Evolutionary conservation across 1,140 invertebrate species (phyloP), one percentile per base, ranked within the genome.

Genomic region (Drosophila tani): DNA sequence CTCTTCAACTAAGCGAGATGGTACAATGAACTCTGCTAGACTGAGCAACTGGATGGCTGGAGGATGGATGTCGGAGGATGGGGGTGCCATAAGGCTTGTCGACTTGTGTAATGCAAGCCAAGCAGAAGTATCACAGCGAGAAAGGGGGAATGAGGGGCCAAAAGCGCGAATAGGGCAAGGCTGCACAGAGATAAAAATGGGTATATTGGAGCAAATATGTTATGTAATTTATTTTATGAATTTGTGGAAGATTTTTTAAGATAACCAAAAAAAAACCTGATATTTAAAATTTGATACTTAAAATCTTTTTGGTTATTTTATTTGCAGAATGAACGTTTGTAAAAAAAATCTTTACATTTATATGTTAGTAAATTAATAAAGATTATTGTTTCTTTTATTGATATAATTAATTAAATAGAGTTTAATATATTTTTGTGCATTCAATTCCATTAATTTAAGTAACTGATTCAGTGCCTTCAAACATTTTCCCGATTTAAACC

Each of bases 1-100:
- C 83, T 87, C 83, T 88, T 77, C 59, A 86, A 65, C 84, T 87
- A 88, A 88, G 84, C 84, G 84, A 70, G 69, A 71, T 73, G 85
- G 84, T 87, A 87, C 84, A 87, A 87, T 88, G 84, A 87, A 88
- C 84, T 87, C 65, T 83, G 35, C 69, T 21, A 71, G 69, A 71
- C 69, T 35, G 65, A 73, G 47, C 63, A 73, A 50, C 63, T 69
- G 64, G 21, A 55, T n/a, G 35, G 24, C 0, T 2, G 15, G 15
- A 43, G 64, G 40, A 12, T n/a, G 19, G 9, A 12, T 38, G 56
- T 12, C 27, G 46, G 35, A 46, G 65, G 53, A 50, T n/a, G 43
- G 65, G 53, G 51, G 51, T 64, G 70, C 43, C 59, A 55, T 21
- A 63, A 55, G 67, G 69, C 57, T 58, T 75, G 70, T 59, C 57